Conservation (phyloP, 2,113 vertebrate genomes). For the Macquaria australasica region DNA sequence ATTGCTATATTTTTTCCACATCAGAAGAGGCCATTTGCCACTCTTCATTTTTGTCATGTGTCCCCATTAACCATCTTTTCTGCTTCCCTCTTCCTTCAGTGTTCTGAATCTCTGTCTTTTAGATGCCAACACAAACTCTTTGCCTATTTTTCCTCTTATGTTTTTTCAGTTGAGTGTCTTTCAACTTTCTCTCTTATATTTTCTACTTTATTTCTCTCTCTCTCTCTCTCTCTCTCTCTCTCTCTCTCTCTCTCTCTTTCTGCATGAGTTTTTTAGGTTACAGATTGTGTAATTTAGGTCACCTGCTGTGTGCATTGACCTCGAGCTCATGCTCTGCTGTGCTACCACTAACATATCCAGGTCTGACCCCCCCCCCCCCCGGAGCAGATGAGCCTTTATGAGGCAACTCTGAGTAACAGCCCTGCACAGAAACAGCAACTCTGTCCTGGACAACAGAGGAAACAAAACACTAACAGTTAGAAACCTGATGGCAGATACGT, state of each 20-base stretch:
- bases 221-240: background rate
- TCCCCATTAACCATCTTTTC: background rate
- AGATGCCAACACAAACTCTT: background rate
- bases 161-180: constrained; percentile 11
- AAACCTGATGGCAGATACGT: background rate
- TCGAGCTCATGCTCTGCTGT: constrained; percentile 5
- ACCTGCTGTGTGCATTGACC: constrained; percentile 9
- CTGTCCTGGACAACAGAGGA: background rate
- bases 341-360: constrained; percentile 16
- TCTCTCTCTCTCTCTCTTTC: background rate
- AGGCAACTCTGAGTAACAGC: constrained; percentile 45
- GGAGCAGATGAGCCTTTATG: constrained; percentile 37
- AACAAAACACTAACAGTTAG: background rate
- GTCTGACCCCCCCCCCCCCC: constrained; percentile 12
- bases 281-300: constrained; percentile 20
- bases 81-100: constrained; percentile 2
- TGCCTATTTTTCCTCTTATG: background rate
- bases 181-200: background rate
- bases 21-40: background rate
- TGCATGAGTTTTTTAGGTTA: background rate
- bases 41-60: too few relatives aligned
- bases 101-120: constrained; percentile 31
- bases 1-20: background rate
- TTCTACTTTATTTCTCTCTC: background rate
- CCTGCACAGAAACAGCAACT: background rate